These are phyloP conservation scores for Mimumesa dahlbomi DNA, from an alignment of 2,888 invertebrate genomes.

Conservation along the genomic window DNA sequence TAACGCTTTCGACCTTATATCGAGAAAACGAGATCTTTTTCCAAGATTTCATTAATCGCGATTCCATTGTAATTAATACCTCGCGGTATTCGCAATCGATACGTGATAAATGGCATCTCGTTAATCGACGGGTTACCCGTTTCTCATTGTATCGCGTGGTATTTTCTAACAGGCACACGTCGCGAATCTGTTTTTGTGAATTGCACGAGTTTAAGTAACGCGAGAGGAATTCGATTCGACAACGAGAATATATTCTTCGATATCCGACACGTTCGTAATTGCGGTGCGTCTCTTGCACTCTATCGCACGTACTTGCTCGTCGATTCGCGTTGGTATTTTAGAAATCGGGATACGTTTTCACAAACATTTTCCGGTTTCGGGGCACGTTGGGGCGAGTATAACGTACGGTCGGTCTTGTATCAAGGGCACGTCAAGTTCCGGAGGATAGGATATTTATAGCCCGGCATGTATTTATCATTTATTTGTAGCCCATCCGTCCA, in stretches of 20 bases:
- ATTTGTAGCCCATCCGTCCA: slow-evolving; percentile 11
- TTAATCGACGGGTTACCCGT: no score
- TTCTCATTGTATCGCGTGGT: no score
- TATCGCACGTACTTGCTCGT: no score
- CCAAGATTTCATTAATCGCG: no score
- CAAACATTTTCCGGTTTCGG: slow-evolving; percentile 22
- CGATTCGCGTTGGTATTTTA: slow-evolving; percentile 18
- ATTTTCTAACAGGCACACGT: no score
- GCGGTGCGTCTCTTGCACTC: no score
- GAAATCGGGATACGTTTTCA: slow-evolving; percentile 30
- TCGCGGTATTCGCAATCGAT: no score
- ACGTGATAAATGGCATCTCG: no score
- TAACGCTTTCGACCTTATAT: slow-evolving; percentile 41
- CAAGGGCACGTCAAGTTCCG: slow-evolving; percentile 56
- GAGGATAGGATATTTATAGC: slow-evolving; percentile 47
- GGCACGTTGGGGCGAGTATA: slow-evolving; percentile 5
- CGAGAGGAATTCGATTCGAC: neutral
- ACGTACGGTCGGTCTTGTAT: slow-evolving; percentile 44
- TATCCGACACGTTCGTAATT: neutral
- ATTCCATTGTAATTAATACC: no score
- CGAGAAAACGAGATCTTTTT: no score
- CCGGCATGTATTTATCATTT: slow-evolving; percentile 34
- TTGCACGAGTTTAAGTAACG: neutral
- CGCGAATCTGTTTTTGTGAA: no score
- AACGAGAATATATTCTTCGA: neutral